Evolutionary conservation across 2,797 vertebrate species (phyloP).

Genomic region (Pteronotus mesoamericanus): DNA sequence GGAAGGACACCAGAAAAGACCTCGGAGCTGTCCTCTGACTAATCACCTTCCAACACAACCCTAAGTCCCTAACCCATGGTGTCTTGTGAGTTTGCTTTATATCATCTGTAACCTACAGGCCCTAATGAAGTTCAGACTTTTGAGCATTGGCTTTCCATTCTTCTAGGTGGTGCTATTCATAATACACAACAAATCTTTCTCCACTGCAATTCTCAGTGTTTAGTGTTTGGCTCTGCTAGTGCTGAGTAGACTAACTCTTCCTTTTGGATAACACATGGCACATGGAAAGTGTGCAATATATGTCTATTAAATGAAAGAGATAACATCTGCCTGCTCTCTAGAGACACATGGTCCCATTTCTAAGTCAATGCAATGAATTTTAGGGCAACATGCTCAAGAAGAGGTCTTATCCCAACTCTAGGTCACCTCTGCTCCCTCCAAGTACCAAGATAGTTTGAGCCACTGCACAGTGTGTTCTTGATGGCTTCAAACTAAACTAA

Average conservation of each 20-base stretch:
- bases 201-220: neutral
- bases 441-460: neutral
- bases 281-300: neutral
- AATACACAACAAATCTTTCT: neutral
- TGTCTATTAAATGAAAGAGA: neutral
- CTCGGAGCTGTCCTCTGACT: neutral
- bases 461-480: neutral
- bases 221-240: neutral
- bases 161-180: neutral
- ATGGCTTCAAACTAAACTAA: neutral
- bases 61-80: neutral
- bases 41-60: neutral
- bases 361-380: neutral
- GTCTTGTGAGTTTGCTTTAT: neutral
- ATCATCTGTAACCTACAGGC: neutral
- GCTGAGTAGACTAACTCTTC: neutral
- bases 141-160: neutral
- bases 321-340: neutral
- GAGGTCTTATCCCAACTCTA: neutral
- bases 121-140: neutral
- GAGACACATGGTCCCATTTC: neutral
- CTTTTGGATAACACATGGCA: neutral
- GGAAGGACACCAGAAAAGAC: neutral
- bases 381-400: neutral
- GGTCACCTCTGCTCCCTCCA: neutral